A percentile compares a stretch with the other conserved stretches of the same genome.
Evolutionary conservation across 2,888 invertebrate genomes (phyloP).

Genomic region (Ctenicera cuprea): DNA sequence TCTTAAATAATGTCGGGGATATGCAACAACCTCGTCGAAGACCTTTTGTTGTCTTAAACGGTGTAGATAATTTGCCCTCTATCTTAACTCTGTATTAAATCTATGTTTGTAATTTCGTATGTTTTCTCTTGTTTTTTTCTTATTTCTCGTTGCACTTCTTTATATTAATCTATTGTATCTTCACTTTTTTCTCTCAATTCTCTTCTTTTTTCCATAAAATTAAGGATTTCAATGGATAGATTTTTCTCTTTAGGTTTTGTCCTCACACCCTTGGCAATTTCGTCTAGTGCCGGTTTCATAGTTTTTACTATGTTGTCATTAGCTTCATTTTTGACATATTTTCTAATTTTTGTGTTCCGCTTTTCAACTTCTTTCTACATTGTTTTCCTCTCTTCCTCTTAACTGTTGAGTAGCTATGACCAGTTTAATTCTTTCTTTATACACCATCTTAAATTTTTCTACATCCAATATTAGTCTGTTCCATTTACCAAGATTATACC

Average conservation of each 20-base stretch:
- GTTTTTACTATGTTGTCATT: background rate
- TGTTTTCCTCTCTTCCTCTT: slow-evolving; percentile 5
- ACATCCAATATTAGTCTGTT: too few species aligned
- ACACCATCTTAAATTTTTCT: slow-evolving; percentile 11
- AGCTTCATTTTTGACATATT: background rate
- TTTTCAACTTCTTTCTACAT: background rate
- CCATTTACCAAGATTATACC: too few species aligned
- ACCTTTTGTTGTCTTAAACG: background rate
- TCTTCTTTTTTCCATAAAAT: background rate
- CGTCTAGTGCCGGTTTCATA: background rate
- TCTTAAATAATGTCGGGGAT: too few species aligned
- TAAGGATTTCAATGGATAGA: background rate
- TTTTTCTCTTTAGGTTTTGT: slow-evolving; percentile 3
- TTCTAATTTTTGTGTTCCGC: background rate
- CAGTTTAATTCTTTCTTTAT: slow-evolving; percentile 5
- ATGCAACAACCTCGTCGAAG: too few species aligned
- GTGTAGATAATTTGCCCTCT: too few species aligned
- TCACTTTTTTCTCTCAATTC: background rate
- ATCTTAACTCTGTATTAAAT: slow-evolving; percentile 7
- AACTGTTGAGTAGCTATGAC: background rate
- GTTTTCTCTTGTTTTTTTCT: slow-evolving; percentile 1
- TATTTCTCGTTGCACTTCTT: slow-evolving; percentile 3
- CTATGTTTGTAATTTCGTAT: slow-evolving; percentile 2
- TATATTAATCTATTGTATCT: slow-evolving; percentile 3
- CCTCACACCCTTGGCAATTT: background rate